Evolutionary conservation across 2,797 vertebrate species (phyloP).

Genomic region (Limosa lapponica): DNA sequence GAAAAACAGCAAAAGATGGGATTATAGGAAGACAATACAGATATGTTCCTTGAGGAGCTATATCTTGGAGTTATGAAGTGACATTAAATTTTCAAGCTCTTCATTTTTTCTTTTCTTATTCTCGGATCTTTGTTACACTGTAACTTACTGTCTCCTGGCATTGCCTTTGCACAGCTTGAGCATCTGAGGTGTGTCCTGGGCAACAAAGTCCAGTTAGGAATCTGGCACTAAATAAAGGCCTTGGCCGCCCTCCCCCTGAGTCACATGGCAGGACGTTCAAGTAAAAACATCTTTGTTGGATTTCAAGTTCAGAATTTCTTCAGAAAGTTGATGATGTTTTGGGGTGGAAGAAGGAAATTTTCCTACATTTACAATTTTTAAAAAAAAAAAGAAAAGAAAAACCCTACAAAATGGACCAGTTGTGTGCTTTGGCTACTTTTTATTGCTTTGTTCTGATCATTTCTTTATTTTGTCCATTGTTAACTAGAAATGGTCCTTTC

Average conservation of each 20-base stretch:
- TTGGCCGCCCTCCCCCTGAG: neutral
- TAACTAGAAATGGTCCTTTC: neutral
- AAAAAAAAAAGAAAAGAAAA: neutral
- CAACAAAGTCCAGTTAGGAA: neutral
- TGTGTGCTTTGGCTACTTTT: neutral
- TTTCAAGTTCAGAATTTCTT: neutral
- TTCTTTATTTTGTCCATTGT: neutral
- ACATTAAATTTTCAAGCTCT: neutral
- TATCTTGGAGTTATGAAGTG: neutral
- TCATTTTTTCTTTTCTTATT: neutral
- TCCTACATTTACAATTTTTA: neutral
- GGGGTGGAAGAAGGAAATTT: neutral
- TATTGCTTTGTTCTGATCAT: neutral
- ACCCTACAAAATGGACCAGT: fast-evolving
- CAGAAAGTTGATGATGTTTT: neutral
- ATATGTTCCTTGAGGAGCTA: neutral
- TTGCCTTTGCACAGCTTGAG: neutral
- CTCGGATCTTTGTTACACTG: neutral
- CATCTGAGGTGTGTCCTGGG: neutral
- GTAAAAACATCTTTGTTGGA: neutral
- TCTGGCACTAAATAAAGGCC: neutral
- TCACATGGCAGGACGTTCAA: neutral
- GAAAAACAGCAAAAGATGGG: neutral
- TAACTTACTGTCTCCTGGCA: neutral
- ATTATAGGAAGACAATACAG: neutral